These are phyloP conservation scores for Drosophila stalkeri DNA, from an alignment of 2,888 invertebrate genomes.

Conservation along the genomic window DNA sequence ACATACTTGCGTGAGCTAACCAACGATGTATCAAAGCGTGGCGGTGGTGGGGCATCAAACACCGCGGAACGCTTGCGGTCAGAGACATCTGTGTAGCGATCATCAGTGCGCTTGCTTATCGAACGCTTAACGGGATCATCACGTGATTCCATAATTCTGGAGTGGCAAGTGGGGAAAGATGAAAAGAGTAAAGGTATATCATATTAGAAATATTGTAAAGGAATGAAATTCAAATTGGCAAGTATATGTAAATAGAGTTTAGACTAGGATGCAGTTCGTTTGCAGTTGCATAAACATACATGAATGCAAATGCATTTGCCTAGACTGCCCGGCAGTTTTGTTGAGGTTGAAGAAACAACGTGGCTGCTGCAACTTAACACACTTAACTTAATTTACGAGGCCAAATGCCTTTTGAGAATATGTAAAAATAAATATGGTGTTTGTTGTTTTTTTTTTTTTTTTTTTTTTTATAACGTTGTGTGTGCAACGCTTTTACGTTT, in stretches of 20 bases:
- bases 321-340: slow-evolving; percentile 45
- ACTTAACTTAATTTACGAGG: slow-evolving; percentile 56
- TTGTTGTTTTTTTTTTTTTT: slow-evolving; percentile 43
- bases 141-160: slow-evolving; percentile 84
- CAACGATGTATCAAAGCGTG: slow-evolving; percentile 84
- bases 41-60: slow-evolving; percentile 85
- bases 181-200: slow-evolving; percentile 47
- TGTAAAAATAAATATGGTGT: slow-evolving; percentile 64
- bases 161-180: slow-evolving; percentile 53
- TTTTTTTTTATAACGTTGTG: slow-evolving; percentile 49
- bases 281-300: slow-evolving; percentile 55
- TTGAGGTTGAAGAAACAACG: slow-evolving; percentile 67
- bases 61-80: slow-evolving; percentile 83
- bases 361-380: slow-evolving; percentile 68
- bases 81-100: slow-evolving; percentile 81
- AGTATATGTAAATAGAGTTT: slow-evolving; percentile 47
- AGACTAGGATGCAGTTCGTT: slow-evolving; percentile 53
- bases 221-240: not conserved
- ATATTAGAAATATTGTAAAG: slow-evolving; percentile 43
- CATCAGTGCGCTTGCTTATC: slow-evolving; percentile 83
- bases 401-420: slow-evolving; percentile 61
- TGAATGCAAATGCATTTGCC: slow-evolving; percentile 56
- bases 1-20: slow-evolving; percentile 82
- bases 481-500: slow-evolving; percentile 65
- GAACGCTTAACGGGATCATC: slow-evolving; percentile 84